Base-by-base conservation (phyloP, 1,140 invertebrate species). In the Calliphora vicina region DNA sequence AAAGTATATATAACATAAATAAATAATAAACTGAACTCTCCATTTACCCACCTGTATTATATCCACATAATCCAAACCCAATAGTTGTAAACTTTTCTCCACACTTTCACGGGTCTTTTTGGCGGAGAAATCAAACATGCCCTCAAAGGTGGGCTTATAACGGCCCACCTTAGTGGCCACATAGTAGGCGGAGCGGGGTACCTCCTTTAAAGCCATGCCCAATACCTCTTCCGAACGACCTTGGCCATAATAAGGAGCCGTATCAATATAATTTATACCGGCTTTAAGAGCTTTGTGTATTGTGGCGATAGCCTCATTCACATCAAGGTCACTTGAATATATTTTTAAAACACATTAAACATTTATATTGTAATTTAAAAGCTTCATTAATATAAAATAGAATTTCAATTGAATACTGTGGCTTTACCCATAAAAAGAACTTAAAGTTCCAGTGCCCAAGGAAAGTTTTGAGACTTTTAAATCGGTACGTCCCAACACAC, bases 101-200 rank as follows among this genome's bases (percentile, higher is more conserved):
- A 99, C 92, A 87, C 95, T 96, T 72, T 92, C 89, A 9, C 93
- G 91, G 0, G 96, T 95, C 90, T 94, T 95, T 84, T 96, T 93
- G 0, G 93, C 92, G 1, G 95, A 94, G 90, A 97, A 99, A 90
- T 99, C 95, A 90, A 99, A 98, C 95, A 97, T 97, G 78, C 93
- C 91, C 43, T 93, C 92, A 25, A 92, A 93, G 82, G 95, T 93
- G 29, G 93, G 91, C 84, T 95, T 94, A 87, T 97, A 99, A 82
- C 97, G 93, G 1, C 96, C 96, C 50, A 97, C 94, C 93, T 99
- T 99, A n/a, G 97, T 98, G 13, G 94, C 96, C n/a, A 99, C 93
- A 87, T 97, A 98, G 91, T 96, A 99, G 1, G 95, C 92, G 84
- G 95, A 86, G 29, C 98, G 91, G 0, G 97, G 97, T 82, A 98